These are phyloP conservation scores for Propithecus deckenii DNA, from an alignment of 2,797 vertebrate species.

Conservation along the genomic window DNA sequence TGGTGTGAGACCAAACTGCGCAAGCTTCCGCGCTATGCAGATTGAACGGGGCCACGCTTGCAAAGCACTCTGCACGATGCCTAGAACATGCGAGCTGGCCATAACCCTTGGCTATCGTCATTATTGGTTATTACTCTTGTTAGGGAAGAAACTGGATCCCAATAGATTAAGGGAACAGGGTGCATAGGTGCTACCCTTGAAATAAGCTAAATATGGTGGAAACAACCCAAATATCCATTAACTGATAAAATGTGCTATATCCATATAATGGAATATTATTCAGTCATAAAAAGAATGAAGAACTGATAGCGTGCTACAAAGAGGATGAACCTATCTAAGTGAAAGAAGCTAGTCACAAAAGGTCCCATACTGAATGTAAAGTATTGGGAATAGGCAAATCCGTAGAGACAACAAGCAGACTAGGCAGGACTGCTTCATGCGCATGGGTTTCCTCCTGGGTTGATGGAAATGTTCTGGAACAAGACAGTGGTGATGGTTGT, in stretches of 20 bases:
- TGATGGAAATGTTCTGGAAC: not conserved
- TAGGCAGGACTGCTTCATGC: not conserved
- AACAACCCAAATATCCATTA: not conserved
- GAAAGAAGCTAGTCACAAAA: not conserved
- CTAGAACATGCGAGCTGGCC: not conserved
- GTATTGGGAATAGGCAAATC: not conserved
- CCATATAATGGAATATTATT: not conserved
- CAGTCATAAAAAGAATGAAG: not conserved
- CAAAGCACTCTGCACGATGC: not conserved
- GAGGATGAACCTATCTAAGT: not conserved
- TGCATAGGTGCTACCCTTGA: not conserved
- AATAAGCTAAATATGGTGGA: not conserved
- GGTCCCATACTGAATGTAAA: not conserved
- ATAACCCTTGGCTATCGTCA: not conserved
- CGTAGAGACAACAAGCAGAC: not conserved
- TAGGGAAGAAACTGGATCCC: not conserved
- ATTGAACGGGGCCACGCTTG: not conserved
- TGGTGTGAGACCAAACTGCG: not conserved
- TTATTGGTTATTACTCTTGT: not conserved
- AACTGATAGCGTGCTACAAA: not conserved
- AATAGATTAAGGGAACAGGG: not conserved
- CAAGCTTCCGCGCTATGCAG: not conserved
- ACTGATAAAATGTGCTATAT: not conserved
- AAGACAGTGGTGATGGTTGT: not conserved
- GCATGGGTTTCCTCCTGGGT: not conserved